These are phyloP conservation scores for Melipona bicolor DNA, from an alignment of 2,888 invertebrate genomes.

Conservation along the genomic window DNA sequence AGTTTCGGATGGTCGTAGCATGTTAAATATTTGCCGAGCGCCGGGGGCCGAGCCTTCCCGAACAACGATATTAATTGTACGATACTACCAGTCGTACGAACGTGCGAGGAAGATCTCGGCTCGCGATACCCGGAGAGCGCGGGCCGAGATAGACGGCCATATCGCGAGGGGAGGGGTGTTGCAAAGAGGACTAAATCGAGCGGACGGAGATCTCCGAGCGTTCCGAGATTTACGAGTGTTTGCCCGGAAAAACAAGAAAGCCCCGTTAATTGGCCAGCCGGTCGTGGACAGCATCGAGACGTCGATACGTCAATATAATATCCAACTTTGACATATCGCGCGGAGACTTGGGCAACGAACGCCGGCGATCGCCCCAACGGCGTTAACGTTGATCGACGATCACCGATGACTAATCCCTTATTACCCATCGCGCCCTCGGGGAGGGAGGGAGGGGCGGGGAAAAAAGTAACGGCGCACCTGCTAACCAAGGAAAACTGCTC, in stretches of 20 bases:
- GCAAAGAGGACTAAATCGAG: conserved; percentile 49
- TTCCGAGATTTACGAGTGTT: conserved; percentile 74
- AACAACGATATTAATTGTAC: conserved; percentile 48
- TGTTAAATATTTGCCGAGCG: conserved; percentile 47
- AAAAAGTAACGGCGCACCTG: conserved; percentile 73
- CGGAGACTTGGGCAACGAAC: conserved; percentile 50
- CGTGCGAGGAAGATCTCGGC: background rate
- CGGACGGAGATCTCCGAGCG: conserved; percentile 46
- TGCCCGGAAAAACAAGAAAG: conserved; percentile 72
- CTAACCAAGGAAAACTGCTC: conserved; percentile 38
- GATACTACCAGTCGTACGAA: background rate
- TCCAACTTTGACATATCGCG: conserved; percentile 69
- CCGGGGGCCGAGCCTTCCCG: conserved; percentile 3
- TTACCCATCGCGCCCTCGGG: conserved; percentile 67
- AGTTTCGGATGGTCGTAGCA: conserved; percentile 23
- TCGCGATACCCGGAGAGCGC: no score
- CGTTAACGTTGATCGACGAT: conserved; percentile 79
- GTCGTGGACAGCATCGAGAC: conserved; percentile 71
- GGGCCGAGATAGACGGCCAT: no score
- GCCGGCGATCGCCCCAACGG: conserved; percentile 6
- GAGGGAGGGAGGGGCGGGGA: no score
- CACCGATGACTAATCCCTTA: conserved; percentile 78
- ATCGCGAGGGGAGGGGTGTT: no score
- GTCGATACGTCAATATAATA: conserved; percentile 78
- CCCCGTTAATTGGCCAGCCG: conserved; percentile 75